A percentile compares a stretch with the other conserved stretches of the same genome.
Conservation (phyloP, 1,140 invertebrate genomes). For the Pentalonia nigronervosa region DNA sequence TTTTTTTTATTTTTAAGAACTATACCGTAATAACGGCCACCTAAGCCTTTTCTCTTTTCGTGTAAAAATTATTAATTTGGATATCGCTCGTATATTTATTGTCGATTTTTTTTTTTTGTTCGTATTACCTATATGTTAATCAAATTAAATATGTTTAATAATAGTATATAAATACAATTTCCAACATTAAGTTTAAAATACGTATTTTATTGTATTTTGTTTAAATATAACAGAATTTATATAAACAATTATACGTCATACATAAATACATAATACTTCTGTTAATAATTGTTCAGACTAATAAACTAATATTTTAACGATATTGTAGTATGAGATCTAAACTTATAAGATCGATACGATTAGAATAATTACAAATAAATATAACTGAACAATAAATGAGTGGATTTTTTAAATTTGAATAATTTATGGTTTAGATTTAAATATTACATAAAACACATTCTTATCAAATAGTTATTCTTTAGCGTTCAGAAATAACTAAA, state of each 20-base stretch:
- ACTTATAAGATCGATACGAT: background rate
- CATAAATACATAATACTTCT: background rate
- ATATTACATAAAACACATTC: background rate
- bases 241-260: background rate
- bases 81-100: background rate
- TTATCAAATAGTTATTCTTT: background rate
- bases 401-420: background rate
- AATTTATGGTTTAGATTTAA: background rate
- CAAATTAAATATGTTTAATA: background rate
- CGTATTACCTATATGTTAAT: background rate
- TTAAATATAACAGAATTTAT: background rate
- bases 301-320: background rate
- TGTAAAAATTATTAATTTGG: background rate
- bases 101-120: background rate
- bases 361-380: background rate
- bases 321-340: background rate
- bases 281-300: background rate
- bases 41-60: background rate
- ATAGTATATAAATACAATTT: background rate
- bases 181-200: background rate
- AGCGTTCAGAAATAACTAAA: background rate
- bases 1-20: conserved; percentile 18
- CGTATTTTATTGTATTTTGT: background rate
- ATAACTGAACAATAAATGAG: background rate
- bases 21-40: conserved; percentile 26